Conservation (phyloP, 2,797 vertebrate genomes). For the Cynodonichthys magdalenae region DNA sequence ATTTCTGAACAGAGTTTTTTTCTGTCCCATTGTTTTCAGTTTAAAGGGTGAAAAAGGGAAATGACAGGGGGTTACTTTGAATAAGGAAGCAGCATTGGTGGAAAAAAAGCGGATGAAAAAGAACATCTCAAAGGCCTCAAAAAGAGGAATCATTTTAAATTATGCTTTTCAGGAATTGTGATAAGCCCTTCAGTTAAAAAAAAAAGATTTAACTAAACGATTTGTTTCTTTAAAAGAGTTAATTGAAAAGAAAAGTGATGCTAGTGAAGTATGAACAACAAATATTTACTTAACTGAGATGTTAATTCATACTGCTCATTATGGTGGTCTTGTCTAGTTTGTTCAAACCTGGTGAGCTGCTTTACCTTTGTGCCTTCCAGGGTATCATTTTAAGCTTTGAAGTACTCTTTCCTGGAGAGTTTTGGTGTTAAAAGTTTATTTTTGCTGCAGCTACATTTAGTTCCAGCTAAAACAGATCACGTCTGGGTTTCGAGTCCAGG, state of each 20-base stretch:
- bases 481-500: conserved; percentile 6
- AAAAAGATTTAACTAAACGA: background rate
- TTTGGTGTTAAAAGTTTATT: conserved; percentile 17
- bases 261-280: too few relatives aligned
- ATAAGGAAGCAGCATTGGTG: background rate
- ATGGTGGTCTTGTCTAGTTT: background rate
- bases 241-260: too few relatives aligned
- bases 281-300: too few relatives aligned
- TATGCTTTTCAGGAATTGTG: background rate
- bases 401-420: background rate
- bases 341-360: background rate
- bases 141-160: background rate
- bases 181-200: background rate
- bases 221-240: conserved; percentile 4
- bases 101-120: background rate
- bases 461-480: background rate
- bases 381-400: conserved; percentile 1
- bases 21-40: conserved; percentile 14
- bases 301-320: too few relatives aligned
- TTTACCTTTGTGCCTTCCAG: background rate
- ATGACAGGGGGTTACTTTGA: conserved; percentile 8
- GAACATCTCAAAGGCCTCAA: background rate
- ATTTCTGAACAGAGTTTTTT: conserved; percentile 7
- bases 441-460: conserved; percentile 7
- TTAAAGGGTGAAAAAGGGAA: conserved; percentile 10